phyloP scores from a whole-genome alignment of 2,888 invertebrate genomes.

The Apoda limacodes region DNA sequence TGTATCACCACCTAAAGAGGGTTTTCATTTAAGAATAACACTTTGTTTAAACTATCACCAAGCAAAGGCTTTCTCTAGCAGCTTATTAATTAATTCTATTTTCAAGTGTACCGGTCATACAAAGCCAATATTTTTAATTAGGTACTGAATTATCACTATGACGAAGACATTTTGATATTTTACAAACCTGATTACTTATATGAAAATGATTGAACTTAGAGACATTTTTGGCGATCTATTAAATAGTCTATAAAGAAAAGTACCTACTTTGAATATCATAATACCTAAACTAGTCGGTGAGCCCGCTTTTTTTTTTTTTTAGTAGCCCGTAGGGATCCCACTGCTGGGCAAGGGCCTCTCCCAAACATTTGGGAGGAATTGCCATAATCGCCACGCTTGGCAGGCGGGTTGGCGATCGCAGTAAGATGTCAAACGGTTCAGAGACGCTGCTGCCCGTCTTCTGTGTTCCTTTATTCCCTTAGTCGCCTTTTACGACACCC shows the following conservation, averaged over 20 bases:
- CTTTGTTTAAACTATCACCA: constrained; percentile 16
- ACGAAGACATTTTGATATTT: constrained; percentile 15
- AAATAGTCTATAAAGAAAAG: constrained; percentile 15
- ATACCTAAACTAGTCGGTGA: constrained; percentile 10
- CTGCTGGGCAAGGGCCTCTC: no score
- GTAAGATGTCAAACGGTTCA: constrained; percentile 7
- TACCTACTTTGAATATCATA: constrained; percentile 14
- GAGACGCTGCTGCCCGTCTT: neutral
- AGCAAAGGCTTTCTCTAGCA: constrained; percentile 14
- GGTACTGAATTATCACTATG: constrained; percentile 14
- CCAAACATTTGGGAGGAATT: constrained; percentile 12
- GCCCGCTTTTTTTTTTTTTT: constrained; percentile 12
- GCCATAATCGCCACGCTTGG: no score
- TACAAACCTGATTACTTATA: constrained; percentile 15
- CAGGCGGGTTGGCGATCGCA: no score
- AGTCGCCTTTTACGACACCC: constrained; percentile 18
- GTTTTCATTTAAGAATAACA: constrained; percentile 15
- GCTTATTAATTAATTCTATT: constrained; percentile 13
- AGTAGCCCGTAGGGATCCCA: constrained; percentile 15
- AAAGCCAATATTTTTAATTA: constrained; percentile 13
- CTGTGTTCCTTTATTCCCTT: constrained; percentile 9
- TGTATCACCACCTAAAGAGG: constrained; percentile 15
- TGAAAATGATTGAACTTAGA: constrained; percentile 15
- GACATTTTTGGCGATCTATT: constrained; percentile 15
- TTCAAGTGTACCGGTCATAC: constrained; percentile 12